Base-by-base conservation (phyloP, 2,797 vertebrate genomes). In the Tinamus major region DNA sequence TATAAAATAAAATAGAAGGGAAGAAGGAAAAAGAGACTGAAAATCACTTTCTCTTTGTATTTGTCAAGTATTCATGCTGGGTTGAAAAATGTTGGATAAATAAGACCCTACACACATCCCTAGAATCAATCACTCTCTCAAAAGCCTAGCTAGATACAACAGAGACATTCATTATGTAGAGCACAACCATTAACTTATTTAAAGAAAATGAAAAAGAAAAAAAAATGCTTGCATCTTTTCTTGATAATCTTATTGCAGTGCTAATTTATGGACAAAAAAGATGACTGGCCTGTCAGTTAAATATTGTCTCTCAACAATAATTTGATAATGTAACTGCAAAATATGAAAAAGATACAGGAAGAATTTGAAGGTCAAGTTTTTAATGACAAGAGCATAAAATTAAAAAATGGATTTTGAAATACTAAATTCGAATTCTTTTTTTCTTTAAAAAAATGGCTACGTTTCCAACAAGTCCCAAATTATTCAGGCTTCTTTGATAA, bases 141-240 rank as follows among this genome's bases (percentile, higher is more conserved):
- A 84, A 85, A 85, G 69, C 41, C 37, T 26, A 56, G 42, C 37
- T 51, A 92, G 59, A 67, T 78, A 24, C 53, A 87, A 78, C 26
- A 37, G 68, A 87, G 65, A 48, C 81, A 92, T 82, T 64, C 49
- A 87, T 94, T 75, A 94, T 89, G 72, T 48, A 87, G 77, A 49
- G 77, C 49, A 79, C 48, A 80, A 58, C 58, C 48, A 64, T 58
- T 87, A 85, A 79, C 49, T 23, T 68, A 79, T 53, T 35, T 87
- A 75, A 84, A 89, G 62, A 37, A 93, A 62, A 68, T 26, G 26
- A 12, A 67, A 65, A 76, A 21, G n/a, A 63, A 64, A 68, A n/a
- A 14, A 77, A 87, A 65, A 5, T 44, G 51, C 39, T 77, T 1
- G 0, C 33, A 44, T 62, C 58, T 79, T 82, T 71, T 44, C 31